A percentile compares a stretch with the other conserved stretches of the same genome.
Evolutionary conservation across 2,888 invertebrate species (phyloP).

Genomic region (Galeopsomyia nigrocyanea): DNA sequence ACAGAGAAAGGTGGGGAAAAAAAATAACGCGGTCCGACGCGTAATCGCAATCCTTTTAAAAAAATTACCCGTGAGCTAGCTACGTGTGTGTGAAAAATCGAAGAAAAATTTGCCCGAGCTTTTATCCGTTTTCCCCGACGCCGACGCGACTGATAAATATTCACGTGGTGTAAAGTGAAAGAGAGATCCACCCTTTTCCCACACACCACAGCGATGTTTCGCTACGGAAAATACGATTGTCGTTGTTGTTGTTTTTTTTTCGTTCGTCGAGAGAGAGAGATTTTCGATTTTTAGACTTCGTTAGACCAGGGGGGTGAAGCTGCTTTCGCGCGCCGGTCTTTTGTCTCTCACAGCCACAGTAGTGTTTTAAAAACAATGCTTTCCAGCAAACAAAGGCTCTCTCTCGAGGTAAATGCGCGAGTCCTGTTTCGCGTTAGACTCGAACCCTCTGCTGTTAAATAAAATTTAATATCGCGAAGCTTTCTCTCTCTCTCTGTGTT

Average conservation of each 20-base stretch:
- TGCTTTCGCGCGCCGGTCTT: conserved; percentile 48
- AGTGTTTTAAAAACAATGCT: conserved; percentile 28
- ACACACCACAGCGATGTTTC: too few species aligned
- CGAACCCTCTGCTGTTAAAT: not conserved
- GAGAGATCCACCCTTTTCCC: conserved; percentile 11
- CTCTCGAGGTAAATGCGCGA: conserved; percentile 29
- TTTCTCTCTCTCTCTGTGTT: not conserved
- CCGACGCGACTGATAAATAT: conserved; percentile 38
- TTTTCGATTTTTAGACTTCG: too few species aligned
- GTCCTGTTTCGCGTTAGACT: conserved; percentile 18
- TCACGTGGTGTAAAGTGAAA: conserved; percentile 34
- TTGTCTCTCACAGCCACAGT: not conserved
- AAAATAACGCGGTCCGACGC: not conserved
- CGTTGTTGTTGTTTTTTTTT: too few species aligned
- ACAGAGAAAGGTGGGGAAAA: not conserved
- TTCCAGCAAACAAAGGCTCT: not conserved
- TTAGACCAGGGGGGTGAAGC: conserved; percentile 50
- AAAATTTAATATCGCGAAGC: conserved; percentile 1
- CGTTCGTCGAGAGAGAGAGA: too few species aligned
- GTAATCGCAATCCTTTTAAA: conserved; percentile 30
- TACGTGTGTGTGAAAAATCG: not conserved
- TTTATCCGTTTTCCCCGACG: conserved; percentile 18
- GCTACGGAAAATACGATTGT: too few species aligned
- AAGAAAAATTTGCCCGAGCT: conserved; percentile 35
- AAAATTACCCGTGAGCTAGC: not conserved